Percentiles rank a stretch among this genome's conserved stretches.
These are phyloP conservation scores for Uropetala carovei DNA, from an alignment of 2,888 invertebrate genomes.

Conservation along the genomic window DNA sequence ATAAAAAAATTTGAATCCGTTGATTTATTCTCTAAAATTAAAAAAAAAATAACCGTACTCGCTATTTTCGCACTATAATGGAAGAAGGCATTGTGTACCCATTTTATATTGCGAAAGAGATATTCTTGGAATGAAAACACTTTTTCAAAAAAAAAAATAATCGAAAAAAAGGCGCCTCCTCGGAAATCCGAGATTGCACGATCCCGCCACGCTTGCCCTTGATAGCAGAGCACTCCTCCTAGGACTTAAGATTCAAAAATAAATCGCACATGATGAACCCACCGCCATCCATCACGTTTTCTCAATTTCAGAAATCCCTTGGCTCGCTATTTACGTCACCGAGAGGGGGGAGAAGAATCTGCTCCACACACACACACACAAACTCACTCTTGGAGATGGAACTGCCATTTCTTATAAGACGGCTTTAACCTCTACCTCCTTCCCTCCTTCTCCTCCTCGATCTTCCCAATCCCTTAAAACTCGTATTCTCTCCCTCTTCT, in stretches of 20 bases:
- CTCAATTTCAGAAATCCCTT: constrained; percentile 19
- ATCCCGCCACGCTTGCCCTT: neutral
- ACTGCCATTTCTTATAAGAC: constrained; percentile 31
- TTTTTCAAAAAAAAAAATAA: neutral
- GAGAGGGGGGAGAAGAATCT: neutral
- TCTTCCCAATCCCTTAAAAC: constrained; percentile 7
- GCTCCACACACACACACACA: constrained; percentile 40
- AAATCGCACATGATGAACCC: constrained; percentile 43
- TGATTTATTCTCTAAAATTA: too few relatives aligned
- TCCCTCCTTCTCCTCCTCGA: neutral
- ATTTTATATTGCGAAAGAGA: neutral
- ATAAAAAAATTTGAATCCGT: too few relatives aligned
- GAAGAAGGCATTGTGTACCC: neutral
- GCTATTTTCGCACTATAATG: neutral
- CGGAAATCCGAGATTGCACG: neutral
- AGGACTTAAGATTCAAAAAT: constrained; percentile 45
- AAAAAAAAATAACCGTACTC: neutral
- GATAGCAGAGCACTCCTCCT: neutral
- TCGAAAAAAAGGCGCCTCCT: neutral
- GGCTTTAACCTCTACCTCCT: neutral
- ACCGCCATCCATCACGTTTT: constrained; percentile 43
- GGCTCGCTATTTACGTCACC: constrained; percentile 48
- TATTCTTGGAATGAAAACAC: neutral
- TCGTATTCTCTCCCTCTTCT: constrained; percentile 5
- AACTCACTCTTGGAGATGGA: constrained; percentile 51